These are phyloP conservation scores for Muscicapa comitata DNA, from an alignment of 2,797 vertebrate species.

Conservation along the genomic window DNA sequence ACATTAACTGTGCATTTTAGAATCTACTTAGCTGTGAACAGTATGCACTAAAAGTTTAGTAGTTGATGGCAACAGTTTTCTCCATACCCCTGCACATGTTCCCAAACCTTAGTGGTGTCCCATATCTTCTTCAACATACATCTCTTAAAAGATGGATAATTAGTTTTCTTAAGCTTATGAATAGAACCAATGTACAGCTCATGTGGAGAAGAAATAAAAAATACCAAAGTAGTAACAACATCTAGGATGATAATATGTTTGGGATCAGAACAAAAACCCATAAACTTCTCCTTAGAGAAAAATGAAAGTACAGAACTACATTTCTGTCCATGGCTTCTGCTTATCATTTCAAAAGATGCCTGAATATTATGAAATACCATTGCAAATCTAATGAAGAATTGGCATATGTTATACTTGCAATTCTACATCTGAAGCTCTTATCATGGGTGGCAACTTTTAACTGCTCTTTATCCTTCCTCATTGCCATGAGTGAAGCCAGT, in stretches of 20 bases:
- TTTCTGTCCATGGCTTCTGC: neutral
- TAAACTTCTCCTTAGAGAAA: neutral
- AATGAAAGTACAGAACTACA: neutral
- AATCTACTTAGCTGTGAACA: neutral
- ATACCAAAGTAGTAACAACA: neutral
- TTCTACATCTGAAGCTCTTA: neutral
- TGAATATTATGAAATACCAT: neutral
- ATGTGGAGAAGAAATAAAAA: neutral
- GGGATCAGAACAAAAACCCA: neutral
- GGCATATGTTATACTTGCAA: neutral
- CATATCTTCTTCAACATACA: neutral
- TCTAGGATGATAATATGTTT: neutral
- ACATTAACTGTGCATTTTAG: neutral
- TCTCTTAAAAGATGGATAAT: fast-evolving
- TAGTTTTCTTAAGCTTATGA: neutral
- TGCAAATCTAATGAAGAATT: neutral
- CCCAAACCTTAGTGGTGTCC: fast-evolving
- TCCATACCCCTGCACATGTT: fast-evolving
- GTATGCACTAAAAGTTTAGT: neutral
- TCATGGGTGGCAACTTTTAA: neutral
- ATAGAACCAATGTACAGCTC: fast-evolving
- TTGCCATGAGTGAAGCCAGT: neutral
- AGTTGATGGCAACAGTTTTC: neutral
- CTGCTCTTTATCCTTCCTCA: neutral
- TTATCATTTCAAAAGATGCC: neutral